Conservation (phyloP, 2,113 vertebrate species). For the Chrysochloris asiatica region DNA sequence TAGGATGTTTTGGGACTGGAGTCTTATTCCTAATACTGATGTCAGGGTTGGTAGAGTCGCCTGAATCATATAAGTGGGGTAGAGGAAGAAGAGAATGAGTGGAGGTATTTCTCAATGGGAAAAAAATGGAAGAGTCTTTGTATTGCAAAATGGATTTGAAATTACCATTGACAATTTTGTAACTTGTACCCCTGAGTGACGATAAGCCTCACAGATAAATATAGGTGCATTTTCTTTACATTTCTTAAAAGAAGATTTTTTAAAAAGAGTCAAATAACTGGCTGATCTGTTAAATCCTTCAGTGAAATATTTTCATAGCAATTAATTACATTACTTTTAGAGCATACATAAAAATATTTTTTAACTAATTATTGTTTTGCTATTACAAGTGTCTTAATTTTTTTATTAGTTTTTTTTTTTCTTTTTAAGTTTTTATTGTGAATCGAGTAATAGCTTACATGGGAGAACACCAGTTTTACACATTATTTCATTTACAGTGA, state of each 20-base stretch:
- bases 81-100: not conserved
- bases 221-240: not conserved
- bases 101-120: not conserved
- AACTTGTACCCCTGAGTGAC: not conserved
- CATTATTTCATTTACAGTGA: too few species aligned
- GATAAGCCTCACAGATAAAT: not conserved
- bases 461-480: too few species aligned
- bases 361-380: not conserved
- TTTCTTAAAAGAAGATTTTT: not conserved
- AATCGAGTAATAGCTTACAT: too few species aligned
- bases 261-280: not conserved
- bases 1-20: not conserved
- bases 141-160: not conserved
- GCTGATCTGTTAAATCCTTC: not conserved
- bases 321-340: not conserved
- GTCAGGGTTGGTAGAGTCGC: not conserved
- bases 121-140: not conserved
- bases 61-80: fast-evolving
- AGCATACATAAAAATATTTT: not conserved
- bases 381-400: not conserved
- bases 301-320: not conserved
- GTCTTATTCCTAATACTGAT: not conserved
- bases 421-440: too few species aligned
- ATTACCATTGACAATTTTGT: not conserved
- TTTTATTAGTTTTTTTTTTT: too few species aligned